Percentiles rank a stretch among this genome's conserved stretches.
Evolutionary conservation across 2,797 vertebrate genomes (phyloP).

Genomic region (Neostethus bicornis): DNA sequence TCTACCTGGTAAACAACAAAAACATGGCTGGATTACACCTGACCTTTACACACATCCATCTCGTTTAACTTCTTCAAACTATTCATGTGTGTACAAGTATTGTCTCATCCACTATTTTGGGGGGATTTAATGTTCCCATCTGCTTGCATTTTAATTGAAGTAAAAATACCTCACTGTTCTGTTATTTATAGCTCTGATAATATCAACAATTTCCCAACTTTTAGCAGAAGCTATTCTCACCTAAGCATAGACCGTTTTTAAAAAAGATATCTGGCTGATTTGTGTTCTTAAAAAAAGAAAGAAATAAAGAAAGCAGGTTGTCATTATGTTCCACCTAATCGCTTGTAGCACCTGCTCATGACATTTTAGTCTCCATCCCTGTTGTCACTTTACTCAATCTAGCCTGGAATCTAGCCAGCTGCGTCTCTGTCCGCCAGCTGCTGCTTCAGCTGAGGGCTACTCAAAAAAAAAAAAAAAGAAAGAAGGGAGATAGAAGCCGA

Average conservation of each 20-base stretch:
- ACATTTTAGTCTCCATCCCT: conserved; percentile 1
- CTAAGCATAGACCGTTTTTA: conserved; percentile 31
- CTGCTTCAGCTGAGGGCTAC: conserved; percentile 29
- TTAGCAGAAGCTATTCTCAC: conserved; percentile 56
- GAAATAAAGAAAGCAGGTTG: conserved; percentile 4
- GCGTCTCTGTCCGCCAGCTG: conserved; percentile 27
- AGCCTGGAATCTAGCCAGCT: conserved; percentile 32
- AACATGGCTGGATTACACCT: conserved; percentile 45
- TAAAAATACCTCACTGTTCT: conserved; percentile 53
- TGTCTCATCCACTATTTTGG: conserved; percentile 24
- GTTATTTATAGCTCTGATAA: conserved; percentile 61
- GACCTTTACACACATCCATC: conserved; percentile 30
- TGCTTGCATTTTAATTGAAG: conserved; percentile 59
- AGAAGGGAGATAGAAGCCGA: conserved; percentile 15
- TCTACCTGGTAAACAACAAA: conserved; percentile 63
- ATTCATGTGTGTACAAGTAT: not conserved
- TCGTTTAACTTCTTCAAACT: not conserved
- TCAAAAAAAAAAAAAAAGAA: conserved; percentile 20
- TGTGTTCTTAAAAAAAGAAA: conserved; percentile 9
- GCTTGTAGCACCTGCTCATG: conserved; percentile 6
- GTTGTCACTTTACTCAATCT: conserved; percentile 9
- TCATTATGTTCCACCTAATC: not conserved
- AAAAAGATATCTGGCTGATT: conserved; percentile 33
- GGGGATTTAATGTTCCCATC: conserved; percentile 55
- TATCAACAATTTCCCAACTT: conserved; percentile 53